phyloP scores from a whole-genome alignment of 2,797 vertebrate species.

The Neopelma chrysocephalum region DNA sequence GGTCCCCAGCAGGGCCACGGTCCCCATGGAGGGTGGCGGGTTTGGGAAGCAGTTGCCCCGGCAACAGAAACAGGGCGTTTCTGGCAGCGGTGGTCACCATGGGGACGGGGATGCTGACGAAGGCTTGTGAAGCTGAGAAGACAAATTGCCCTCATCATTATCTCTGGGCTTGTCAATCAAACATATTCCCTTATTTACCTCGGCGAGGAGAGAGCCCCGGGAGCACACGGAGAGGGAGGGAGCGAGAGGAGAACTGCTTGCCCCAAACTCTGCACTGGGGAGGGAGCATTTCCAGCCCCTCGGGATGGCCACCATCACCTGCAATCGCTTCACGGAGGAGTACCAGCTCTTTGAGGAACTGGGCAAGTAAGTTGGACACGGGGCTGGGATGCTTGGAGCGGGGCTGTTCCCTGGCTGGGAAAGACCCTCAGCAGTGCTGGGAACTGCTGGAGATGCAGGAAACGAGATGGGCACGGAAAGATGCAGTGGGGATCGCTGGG shows the following conservation, averaged over 20 bases:
- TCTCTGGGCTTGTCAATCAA: constrained; percentile 83
- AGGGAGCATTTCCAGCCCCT: constrained; percentile 66
- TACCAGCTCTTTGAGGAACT: constrained; percentile 98
- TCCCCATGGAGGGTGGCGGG: constrained; percentile 54
- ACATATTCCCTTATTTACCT: constrained; percentile 77
- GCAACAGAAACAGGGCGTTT: constrained; percentile 85
- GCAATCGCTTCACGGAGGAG: constrained; percentile 97
- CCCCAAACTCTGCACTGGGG: constrained; percentile 41
- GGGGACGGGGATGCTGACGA: constrained; percentile 85
- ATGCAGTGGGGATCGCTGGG: accelerated
- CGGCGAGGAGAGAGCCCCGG: constrained; percentile 69
- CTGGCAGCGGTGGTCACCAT: constrained; percentile 80
- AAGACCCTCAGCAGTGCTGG: not conserved
- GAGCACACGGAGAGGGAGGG: constrained; percentile 58
- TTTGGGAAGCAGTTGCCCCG: constrained; percentile 82
- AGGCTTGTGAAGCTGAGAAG: constrained; percentile 83
- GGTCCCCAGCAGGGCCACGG: constrained; percentile 32
- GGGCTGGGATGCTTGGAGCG: not conserved
- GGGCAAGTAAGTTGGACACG: constrained; percentile 91
- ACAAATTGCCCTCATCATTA: constrained; percentile 86
- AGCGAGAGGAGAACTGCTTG: constrained; percentile 50
- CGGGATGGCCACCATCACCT: constrained; percentile 97
- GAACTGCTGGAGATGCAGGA: not conserved
- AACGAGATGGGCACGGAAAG: not conserved
- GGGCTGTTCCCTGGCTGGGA: not conserved